phyloP scores from a whole-genome alignment of 2,797 vertebrate species.

The Anguilla pacifica region DNA sequence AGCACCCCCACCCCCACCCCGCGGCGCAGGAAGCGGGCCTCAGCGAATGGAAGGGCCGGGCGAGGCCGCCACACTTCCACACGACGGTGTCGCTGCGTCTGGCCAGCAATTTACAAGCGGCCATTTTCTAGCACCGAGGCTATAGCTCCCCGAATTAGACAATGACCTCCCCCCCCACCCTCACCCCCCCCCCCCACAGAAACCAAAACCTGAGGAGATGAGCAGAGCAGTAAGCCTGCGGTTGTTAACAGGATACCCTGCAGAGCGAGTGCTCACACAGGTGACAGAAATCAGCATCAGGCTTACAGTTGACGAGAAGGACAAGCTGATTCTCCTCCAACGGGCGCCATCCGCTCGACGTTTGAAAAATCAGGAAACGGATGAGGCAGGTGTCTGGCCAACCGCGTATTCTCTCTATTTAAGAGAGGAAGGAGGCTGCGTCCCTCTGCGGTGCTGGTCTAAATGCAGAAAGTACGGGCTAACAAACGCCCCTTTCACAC shows the following conservation, averaged over 20 bases:
- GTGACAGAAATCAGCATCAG: conserved; percentile 26
- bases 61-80: neutral
- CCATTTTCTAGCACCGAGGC: neutral
- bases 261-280: conserved; percentile 23
- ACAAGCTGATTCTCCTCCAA: neutral
- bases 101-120: neutral
- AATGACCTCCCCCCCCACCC: neutral
- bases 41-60: neutral
- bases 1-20: too few relatives aligned
- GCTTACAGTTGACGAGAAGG: neutral
- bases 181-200: neutral
- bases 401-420: neutral
- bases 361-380: neutral
- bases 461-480: neutral
- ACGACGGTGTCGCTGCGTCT: too few relatives aligned
- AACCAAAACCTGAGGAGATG: conserved; percentile 5
- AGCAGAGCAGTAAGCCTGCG: conserved; percentile 16
- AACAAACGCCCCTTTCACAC: neutral
- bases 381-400: neutral
- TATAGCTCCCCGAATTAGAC: neutral
- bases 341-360: neutral
- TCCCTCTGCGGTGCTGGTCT: neutral
- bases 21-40: neutral
- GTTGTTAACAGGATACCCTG: conserved; percentile 37
- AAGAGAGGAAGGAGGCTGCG: neutral